A percentile compares a stretch with the other conserved stretches of the same genome.
These are phyloP conservation scores for Hedychridium roseum DNA, from an alignment of 2,888 invertebrate species.

Conservation along the genomic window DNA sequence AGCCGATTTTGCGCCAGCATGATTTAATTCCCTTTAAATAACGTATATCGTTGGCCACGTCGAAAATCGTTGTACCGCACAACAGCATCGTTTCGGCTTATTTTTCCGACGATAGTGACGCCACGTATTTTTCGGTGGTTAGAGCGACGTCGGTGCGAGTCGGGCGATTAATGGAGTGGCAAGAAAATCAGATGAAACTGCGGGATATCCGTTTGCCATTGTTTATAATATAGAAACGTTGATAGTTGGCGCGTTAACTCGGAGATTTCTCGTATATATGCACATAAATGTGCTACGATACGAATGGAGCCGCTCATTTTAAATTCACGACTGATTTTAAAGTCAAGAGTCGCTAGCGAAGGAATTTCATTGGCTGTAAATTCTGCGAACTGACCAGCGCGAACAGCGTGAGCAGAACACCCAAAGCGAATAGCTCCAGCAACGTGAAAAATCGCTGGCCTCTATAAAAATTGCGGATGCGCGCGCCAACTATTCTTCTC, in stretches of 20 bases:
- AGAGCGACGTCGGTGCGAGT: too few species aligned
- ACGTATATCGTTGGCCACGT: neutral
- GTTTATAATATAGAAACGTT: neutral
- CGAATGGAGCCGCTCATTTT: slow-evolving; percentile 2
- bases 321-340: slow-evolving; percentile 22
- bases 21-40: slow-evolving; percentile 17
- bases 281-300: neutral
- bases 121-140: too few species aligned
- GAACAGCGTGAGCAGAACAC: too few species aligned
- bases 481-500: too few species aligned
- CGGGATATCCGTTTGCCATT: too few species aligned
- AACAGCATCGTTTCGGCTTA: too few species aligned
- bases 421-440: too few species aligned
- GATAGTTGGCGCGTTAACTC: neutral
- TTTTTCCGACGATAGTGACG: too few species aligned
- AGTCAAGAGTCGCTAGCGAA: slow-evolving; percentile 1
- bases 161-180: too few species aligned
- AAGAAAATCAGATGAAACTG: too few species aligned
- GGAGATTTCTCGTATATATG: neutral
- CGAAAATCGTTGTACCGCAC: too few species aligned
- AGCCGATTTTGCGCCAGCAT: slow-evolving; percentile 11
- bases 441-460: slow-evolving; percentile 22
- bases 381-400: slow-evolving; percentile 4
- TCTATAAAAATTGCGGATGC: slow-evolving; percentile 2
- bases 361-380: slow-evolving; percentile 24